These are phyloP conservation scores for Drosophila neonasuta DNA, from an alignment of 2,888 invertebrate species.

Conservation along the genomic window DNA sequence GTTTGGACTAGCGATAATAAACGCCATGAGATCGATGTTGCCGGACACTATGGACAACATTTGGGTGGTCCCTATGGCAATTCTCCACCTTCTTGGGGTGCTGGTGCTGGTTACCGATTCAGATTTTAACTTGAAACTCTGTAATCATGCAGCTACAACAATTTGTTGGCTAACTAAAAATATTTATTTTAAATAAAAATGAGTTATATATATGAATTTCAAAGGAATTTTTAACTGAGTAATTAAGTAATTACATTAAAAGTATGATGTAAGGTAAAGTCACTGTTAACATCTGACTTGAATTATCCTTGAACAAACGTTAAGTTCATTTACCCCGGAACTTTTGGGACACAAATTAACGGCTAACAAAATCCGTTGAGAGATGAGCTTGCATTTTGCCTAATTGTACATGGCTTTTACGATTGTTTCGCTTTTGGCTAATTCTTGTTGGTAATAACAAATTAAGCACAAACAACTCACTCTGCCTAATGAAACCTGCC, in stretches of 20 bases:
- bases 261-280: neutral
- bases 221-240: too few relatives aligned
- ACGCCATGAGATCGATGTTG: constrained; percentile 69
- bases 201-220: neutral
- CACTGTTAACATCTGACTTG: neutral
- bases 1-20: constrained; percentile 74
- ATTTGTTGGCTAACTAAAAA: neutral
- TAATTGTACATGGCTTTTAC: constrained; percentile 64
- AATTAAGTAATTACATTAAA: neutral
- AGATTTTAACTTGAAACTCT: constrained; percentile 29
- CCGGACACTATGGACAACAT: constrained; percentile 72
- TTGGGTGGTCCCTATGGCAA: constrained; percentile 77
- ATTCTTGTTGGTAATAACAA: constrained; percentile 62
- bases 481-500: constrained; percentile 64
- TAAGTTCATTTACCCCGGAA: constrained; percentile 52
- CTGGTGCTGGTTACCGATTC: constrained; percentile 56
- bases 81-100: constrained; percentile 54
- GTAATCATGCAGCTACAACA: neutral
- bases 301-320: constrained; percentile 41
- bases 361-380: constrained; percentile 20
- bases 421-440: constrained; percentile 40
- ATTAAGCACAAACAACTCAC: constrained; percentile 60
- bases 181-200: constrained; percentile 31
- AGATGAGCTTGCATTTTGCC: constrained; percentile 71
- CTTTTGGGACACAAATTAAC: constrained; percentile 26